phyloP scores from a whole-genome alignment of 92 coral and sea anemone species.

The Bergia sp. region DNA sequence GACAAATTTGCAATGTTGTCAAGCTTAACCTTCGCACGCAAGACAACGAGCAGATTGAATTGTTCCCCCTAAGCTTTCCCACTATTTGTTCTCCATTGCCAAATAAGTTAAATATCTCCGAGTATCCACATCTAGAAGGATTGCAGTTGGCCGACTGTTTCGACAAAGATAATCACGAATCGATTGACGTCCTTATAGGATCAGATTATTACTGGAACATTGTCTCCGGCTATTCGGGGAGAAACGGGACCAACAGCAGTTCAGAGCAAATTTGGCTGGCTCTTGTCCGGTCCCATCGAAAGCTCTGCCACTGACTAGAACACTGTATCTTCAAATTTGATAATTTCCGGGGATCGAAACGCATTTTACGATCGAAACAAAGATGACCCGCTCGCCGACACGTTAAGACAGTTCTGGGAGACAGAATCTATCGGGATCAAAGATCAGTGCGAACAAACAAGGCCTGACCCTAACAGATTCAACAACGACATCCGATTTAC shows the following conservation, averaged over 20 bases:
- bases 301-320: slow-evolving; percentile 11
- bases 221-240: slow-evolving; percentile 52
- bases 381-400: slow-evolving; percentile 53
- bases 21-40: background rate
- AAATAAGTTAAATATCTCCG: slow-evolving; percentile 28
- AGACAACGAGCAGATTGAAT: too few relatives aligned
- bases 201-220: slow-evolving; percentile 72
- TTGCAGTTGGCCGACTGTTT: slow-evolving; percentile 46
- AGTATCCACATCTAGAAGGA: slow-evolving; percentile 53
- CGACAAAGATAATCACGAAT: slow-evolving; percentile 28
- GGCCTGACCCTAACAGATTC: background rate
- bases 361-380: slow-evolving; percentile 12
- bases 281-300: slow-evolving; percentile 59
- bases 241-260: slow-evolving; percentile 66
- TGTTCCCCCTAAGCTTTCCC: slow-evolving; percentile 49
- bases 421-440: slow-evolving; percentile 64
- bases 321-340: slow-evolving; percentile 35
- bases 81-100: slow-evolving; percentile 55
- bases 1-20: slow-evolving; percentile 49
- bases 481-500: slow-evolving; percentile 47
- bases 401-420: slow-evolving; percentile 70
- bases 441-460: background rate
- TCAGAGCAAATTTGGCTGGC: slow-evolving; percentile 69
- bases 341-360: slow-evolving; percentile 41
- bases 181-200: slow-evolving; percentile 63